Percentiles rank a stretch among this genome's conserved stretches.
These are phyloP conservation scores for Bos taurus DNA, from an alignment of 2,113 vertebrate species.

Conservation along the genomic window DNA sequence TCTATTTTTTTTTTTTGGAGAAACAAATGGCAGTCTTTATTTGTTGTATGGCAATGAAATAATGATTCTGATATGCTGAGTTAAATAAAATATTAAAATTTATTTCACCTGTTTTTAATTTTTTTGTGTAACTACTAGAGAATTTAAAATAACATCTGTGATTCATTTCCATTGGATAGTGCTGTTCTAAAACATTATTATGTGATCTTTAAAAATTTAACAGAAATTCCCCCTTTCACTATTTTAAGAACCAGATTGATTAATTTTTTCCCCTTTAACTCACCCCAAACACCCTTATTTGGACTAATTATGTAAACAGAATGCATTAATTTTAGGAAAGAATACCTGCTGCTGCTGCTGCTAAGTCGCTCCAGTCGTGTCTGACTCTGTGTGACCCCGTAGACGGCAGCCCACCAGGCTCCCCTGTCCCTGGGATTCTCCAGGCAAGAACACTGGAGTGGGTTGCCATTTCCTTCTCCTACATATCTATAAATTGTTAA, in stretches of 20 bases:
- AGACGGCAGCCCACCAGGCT: no score
- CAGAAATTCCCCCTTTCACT: neutral
- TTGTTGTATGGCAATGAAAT: neutral
- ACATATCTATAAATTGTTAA: neutral
- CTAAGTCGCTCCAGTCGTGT: no score
- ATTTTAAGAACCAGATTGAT: neutral
- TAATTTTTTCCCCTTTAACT: neutral
- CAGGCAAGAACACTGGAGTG: no score
- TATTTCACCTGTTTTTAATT: neutral
- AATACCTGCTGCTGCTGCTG: neutral
- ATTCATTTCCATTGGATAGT: neutral
- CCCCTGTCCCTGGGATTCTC: no score
- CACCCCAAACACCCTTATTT: neutral
- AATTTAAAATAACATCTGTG: neutral
- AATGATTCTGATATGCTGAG: neutral
- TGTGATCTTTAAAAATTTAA: neutral
- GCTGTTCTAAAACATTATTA: neutral
- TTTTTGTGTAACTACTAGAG: neutral
- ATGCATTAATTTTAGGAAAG: neutral
- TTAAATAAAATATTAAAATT: constrained; percentile 10
- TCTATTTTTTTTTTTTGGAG: neutral
- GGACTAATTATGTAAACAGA: neutral
- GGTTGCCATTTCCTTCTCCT: no score
- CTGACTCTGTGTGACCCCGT: no score
- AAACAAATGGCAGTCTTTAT: neutral